Evolutionary conservation across 2,113 vertebrate genomes (phyloP), one percentile per base, ranked within the genome.

Genomic region (Nothoprocta pentlandii): DNA sequence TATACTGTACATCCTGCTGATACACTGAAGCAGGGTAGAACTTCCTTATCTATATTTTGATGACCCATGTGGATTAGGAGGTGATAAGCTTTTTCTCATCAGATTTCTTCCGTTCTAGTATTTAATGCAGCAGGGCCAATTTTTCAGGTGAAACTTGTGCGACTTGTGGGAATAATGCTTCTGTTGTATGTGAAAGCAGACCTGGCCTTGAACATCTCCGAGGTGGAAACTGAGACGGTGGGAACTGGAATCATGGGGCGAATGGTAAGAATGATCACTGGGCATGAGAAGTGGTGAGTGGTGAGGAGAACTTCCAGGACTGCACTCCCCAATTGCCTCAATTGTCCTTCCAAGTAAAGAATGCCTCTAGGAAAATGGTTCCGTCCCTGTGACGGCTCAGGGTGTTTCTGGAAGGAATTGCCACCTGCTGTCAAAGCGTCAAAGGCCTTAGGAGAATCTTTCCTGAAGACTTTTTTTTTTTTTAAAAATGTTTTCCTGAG

Each of bases 171-270:
- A 69, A 99, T 99, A 93, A 99, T 99, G 99, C 97, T 99, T 44
- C 97, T 99, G 63, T 94, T 99, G 41, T 99, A 99, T 2, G 98
- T 99, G 91, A 99, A 97, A 96, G 98, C 97, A 74, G 98, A 99
- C 44, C 98, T 99, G 8, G 99, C 98, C 12, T 80, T 97, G 23
- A 97, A 98, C 93, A 95, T 99, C 94, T 98, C 99, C 0, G 99
- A 99, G 42, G 98, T 99, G 96, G 99, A 99, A 97, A 97, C 97
- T 3, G 99, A 99, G 96, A 98, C 97, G 3, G 99, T 99, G 81
- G 99, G 99, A 74, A 99, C 99, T n/a, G 99, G 99, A 85, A 98
- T 99, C 96, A 99, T 99, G 99, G 99, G 99, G 54, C 98, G 99
- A 85, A 99, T 99, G 99, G 99, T 99, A 97, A 98, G 98, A 94